These are phyloP conservation scores for Ligdia adustata DNA, from an alignment of 2,888 invertebrate genomes.

Conservation along the genomic window DNA sequence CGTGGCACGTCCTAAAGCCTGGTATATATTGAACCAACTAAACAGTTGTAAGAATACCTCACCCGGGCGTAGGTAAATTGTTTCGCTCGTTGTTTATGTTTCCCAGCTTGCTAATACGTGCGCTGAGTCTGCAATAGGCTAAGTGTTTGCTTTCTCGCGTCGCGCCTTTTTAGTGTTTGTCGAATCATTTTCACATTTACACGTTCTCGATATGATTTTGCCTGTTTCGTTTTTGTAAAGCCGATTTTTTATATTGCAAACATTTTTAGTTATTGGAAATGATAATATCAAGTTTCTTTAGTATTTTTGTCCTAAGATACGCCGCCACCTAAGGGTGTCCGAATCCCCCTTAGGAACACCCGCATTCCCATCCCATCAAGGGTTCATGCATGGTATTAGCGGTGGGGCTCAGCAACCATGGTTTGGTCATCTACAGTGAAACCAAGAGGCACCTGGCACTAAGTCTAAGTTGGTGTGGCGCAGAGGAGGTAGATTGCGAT, in stretches of 20 bases:
- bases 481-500: too few relatives aligned
- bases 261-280: conserved; percentile 1
- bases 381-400: too few relatives aligned
- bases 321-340: too few relatives aligned
- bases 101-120: conserved; percentile 78
- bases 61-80: conserved; percentile 78
- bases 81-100: conserved; percentile 80
- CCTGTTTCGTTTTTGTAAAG: conserved; percentile 1
- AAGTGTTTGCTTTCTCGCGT: conserved; percentile 37
- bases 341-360: too few relatives aligned
- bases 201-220: conserved; percentile 8
- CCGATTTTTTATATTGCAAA: not conserved
- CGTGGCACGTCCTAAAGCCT: conserved; percentile 65
- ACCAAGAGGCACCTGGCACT: too few relatives aligned
- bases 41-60: conserved; percentile 81
- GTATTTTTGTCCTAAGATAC: too few relatives aligned
- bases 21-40: conserved; percentile 80
- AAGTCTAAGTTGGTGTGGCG: too few relatives aligned
- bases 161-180: conserved; percentile 44
- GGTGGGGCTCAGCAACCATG: too few relatives aligned
- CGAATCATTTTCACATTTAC: conserved; percentile 35
- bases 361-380: too few relatives aligned
- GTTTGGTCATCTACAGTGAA: too few relatives aligned
- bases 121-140: conserved; percentile 57
- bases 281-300: too few relatives aligned